These are phyloP conservation scores for Macrosiphum euphorbiae DNA, from an alignment of 2,888 invertebrate genomes.

Conservation along the genomic window DNA sequence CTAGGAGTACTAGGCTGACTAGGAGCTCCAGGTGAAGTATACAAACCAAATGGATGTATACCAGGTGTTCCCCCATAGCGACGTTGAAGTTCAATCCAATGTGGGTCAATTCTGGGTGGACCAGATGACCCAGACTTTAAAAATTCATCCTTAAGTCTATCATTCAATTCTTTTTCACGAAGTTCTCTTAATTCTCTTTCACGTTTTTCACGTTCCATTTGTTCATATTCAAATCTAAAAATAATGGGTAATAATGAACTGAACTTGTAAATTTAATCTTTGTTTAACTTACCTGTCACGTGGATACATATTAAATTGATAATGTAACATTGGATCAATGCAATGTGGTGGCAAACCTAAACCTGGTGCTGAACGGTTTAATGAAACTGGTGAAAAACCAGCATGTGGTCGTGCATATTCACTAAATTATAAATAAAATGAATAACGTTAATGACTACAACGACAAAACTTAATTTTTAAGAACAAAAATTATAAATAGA, in stretches of 20 bases:
- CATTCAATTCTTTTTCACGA: slow-evolving; percentile 84
- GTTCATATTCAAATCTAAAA: slow-evolving; percentile 76
- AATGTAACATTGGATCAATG: slow-evolving; percentile 88
- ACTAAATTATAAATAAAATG: slow-evolving; percentile 69
- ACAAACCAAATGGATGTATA: slow-evolving; percentile 80
- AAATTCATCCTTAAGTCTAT: slow-evolving; percentile 89
- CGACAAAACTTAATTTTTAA: not conserved
- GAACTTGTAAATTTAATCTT: not conserved
- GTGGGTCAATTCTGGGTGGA: slow-evolving; percentile 70
- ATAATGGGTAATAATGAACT: not conserved
- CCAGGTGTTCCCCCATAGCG: slow-evolving; percentile 75
- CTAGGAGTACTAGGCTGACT: slow-evolving; percentile 73
- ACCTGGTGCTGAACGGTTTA: slow-evolving; percentile 69
- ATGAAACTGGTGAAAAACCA: slow-evolving; percentile 80
- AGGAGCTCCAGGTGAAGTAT: slow-evolving; percentile 70
- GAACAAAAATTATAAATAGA: not conserved
- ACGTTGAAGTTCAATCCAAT: slow-evolving; percentile 91
- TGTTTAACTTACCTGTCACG: slow-evolving; percentile 71
- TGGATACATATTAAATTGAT: slow-evolving; percentile 83
- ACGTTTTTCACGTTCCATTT: slow-evolving; percentile 82
- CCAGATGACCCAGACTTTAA: slow-evolving; percentile 79
- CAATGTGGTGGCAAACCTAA: slow-evolving; percentile 76
- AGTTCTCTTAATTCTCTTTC: slow-evolving; percentile 78
- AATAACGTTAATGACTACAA: not conserved
- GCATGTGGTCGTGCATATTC: slow-evolving; percentile 96